Conservation (phyloP, 2,113 vertebrate genomes). For the Rhea americana region DNA sequence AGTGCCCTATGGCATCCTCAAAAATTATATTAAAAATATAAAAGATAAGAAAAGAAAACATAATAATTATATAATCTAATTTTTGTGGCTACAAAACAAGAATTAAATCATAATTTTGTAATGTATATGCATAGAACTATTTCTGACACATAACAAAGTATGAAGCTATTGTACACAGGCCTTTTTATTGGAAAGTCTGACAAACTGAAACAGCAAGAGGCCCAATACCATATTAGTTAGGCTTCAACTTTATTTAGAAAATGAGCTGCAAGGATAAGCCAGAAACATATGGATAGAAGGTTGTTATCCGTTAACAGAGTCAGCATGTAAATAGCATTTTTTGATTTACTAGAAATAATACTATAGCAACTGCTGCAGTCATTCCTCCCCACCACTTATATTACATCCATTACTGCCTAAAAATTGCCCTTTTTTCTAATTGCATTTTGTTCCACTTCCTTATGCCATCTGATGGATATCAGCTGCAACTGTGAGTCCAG, state of each 20-base stretch:
- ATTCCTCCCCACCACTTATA: neutral
- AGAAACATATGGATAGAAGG: slow-evolving; percentile 51
- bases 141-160: slow-evolving; percentile 59
- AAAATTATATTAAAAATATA: slow-evolving; percentile 66
- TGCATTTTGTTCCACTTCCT: neutral
- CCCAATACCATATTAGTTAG: slow-evolving; percentile 11
- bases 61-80: slow-evolving; percentile 68
- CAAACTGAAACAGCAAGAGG: slow-evolving; percentile 49
- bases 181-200: slow-evolving; percentile 56
- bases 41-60: slow-evolving; percentile 64
- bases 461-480: neutral
- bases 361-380: neutral
- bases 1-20: slow-evolving; percentile 64
- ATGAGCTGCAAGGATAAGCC: slow-evolving; percentile 30
- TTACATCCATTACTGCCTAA: neutral
- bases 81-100: slow-evolving; percentile 64
- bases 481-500: neutral
- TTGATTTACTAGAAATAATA: slow-evolving; percentile 22
- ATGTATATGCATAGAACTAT: slow-evolving; percentile 63
- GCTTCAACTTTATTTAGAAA: slow-evolving; percentile 59
- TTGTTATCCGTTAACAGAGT: neutral
- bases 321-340: neutral
- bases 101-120: slow-evolving; percentile 54
- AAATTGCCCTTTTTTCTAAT: neutral
- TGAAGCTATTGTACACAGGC: slow-evolving; percentile 14